A percentile compares a stretch with the other conserved stretches of the same genome.
Evolutionary conservation across 2,888 invertebrate genomes (phyloP).

Genomic region (Unio pictorum): DNA sequence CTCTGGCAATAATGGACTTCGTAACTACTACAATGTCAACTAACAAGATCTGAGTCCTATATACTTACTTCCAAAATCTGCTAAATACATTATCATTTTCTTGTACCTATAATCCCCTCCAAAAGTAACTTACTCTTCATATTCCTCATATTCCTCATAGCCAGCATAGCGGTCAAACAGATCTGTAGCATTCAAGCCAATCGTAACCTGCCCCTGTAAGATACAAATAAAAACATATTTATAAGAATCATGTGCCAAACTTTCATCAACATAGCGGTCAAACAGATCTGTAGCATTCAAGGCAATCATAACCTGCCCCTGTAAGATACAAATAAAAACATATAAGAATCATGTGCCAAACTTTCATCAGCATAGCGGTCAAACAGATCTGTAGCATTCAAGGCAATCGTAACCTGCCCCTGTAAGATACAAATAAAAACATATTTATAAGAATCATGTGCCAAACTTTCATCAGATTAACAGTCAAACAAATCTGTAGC

Average conservation of each 20-base stretch:
- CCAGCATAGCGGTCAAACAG: slow-evolving; percentile 87
- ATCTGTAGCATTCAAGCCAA: slow-evolving; percentile 94
- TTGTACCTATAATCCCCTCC: not conserved
- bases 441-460: not conserved
- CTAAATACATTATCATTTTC: not conserved
- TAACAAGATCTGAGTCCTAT: no score
- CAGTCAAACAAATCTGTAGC: no score
- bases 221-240: not conserved
- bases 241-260: no score
- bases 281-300: no score
- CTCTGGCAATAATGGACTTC: no score
- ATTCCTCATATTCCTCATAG: slow-evolving; percentile 58
- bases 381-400: slow-evolving; percentile 95
- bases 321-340: no score
- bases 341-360: no score
- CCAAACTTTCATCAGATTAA: no score
- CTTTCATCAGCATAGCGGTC: slow-evolving; percentile 79
- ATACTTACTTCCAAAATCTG: no score
- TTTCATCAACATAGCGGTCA: no score
- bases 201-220: slow-evolving; percentile 81
- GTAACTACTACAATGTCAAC: no score
- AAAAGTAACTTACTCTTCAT: slow-evolving; percentile 8
- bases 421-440: slow-evolving; percentile 33
- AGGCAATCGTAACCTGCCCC: slow-evolving; percentile 87
- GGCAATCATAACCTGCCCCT: no score